Percentiles rank a stretch among this genome's conserved stretches.
phyloP scores from a whole-genome alignment of 2,888 invertebrate species.

The Euproctis similis region DNA sequence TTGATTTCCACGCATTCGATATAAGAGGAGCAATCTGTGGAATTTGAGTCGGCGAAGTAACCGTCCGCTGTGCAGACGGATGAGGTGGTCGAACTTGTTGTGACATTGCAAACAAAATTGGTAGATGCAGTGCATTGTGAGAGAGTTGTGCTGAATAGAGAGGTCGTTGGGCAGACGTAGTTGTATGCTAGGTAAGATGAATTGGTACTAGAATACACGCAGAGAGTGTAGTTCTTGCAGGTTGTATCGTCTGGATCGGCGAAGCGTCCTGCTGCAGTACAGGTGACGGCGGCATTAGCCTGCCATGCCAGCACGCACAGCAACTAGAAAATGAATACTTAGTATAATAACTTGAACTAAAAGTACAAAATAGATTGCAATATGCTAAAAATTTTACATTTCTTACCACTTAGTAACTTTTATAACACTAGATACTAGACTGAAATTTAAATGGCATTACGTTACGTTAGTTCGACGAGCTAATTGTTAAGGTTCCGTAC shows the following conservation, averaged over 20 bases:
- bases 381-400: too few species aligned
- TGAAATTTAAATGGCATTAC: too few species aligned
- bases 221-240: conserved; percentile 57
- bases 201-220: conserved; percentile 32
- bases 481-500: too few species aligned
- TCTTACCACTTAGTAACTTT: too few species aligned
- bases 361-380: too few species aligned
- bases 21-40: conserved; percentile 46
- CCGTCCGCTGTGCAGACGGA: conserved; percentile 48
- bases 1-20: conserved; percentile 48
- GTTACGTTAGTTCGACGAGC: too few species aligned
- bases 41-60: conserved; percentile 40
- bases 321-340: conserved; percentile 20
- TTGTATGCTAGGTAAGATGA: conserved; percentile 24
- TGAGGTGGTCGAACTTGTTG: conserved; percentile 17
- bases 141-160: conserved; percentile 47
- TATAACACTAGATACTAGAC: too few species aligned
- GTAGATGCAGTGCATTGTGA: conserved; percentile 43
- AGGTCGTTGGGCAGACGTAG: conserved; percentile 17
- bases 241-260: conserved; percentile 50
- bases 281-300: conserved; percentile 37
- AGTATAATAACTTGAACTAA: too few species aligned
- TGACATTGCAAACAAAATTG: conserved; percentile 43
- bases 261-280: conserved; percentile 48
- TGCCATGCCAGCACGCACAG: conserved; percentile 26